These are phyloP conservation scores for Volucella bombylans DNA, from an alignment of 2,888 invertebrate genomes.

Conservation along the genomic window DNA sequence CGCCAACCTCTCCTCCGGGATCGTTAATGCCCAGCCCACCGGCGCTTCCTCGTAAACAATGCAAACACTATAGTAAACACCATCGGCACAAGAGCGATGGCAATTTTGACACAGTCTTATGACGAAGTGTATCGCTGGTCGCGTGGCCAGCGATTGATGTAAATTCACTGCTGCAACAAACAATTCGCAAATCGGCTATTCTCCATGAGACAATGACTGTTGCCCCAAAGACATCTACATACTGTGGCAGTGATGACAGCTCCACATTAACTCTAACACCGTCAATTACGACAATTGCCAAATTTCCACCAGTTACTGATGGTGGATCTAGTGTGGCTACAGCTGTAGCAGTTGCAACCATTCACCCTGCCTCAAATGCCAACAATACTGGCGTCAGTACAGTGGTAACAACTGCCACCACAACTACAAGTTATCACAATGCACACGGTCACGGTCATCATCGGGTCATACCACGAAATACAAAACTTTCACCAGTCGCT, in stretches of 20 bases:
- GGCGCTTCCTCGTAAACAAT: slow-evolving; percentile 74
- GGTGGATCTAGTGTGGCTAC: slow-evolving; percentile 62
- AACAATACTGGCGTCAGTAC: slow-evolving; percentile 66
- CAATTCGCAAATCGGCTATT: slow-evolving; percentile 80
- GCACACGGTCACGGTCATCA: slow-evolving; percentile 75
- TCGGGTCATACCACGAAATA: slow-evolving; percentile 74
- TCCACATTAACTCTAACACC: slow-evolving; percentile 80
- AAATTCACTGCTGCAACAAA: slow-evolving; percentile 81
- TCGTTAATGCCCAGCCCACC: slow-evolving; percentile 59
- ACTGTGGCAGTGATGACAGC: slow-evolving; percentile 79
- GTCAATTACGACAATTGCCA: slow-evolving; percentile 79
- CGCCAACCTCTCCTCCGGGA: slow-evolving; percentile 60
- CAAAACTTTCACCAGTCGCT: slow-evolving; percentile 76
- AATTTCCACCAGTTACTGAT: slow-evolving; percentile 76
- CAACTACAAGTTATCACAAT: slow-evolving; percentile 76
- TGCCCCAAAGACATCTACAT: slow-evolving; percentile 57
- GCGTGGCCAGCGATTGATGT: slow-evolving; percentile 83
- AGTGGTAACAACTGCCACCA: slow-evolving; percentile 76
- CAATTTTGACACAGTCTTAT: slow-evolving; percentile 80
- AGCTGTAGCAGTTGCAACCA: slow-evolving; percentile 74
- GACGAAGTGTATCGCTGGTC: slow-evolving; percentile 83
- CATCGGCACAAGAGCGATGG: slow-evolving; percentile 78
- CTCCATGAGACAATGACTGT: slow-evolving; percentile 79
- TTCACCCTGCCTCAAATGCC: slow-evolving; percentile 56
- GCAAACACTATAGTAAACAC: slow-evolving; percentile 79